Base-by-base conservation (phyloP, 2,888 invertebrate species). In the Camponotus fellah region DNA sequence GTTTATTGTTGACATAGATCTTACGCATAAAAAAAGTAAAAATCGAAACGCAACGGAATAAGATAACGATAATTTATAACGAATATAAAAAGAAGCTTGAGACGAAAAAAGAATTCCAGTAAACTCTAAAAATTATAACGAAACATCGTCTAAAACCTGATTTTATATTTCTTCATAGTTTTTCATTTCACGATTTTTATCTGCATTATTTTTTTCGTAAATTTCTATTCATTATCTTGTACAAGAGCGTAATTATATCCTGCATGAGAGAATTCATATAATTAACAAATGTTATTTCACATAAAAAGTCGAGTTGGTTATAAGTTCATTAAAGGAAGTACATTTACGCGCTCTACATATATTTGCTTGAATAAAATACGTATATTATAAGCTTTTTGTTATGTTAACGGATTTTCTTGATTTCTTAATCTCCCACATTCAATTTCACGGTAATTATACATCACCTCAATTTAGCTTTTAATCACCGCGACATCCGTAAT, bases 1-100 rank as follows among this genome's bases (percentile, higher is more conserved):
- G 53, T 64, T 76, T 76, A 53, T 53, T 56, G n/a, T 68, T 56
- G 5, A 65, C 32, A 56, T 66, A 37, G 49, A 53, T 77, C 21
- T 32, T 17, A 17, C 6, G 17, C 14, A n/a, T 6, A 53, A 76
- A 40, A 53, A 26, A n/a, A 17, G 1, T 21, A 37, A 46, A 17
- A 17, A 40, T 4, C 4, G 14, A 68, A 56, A 53, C 6, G 34
- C 12, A 66, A 53, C 26, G 5, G 1, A 34, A 66, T 49, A 76
- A 65, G 66, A n/a, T 26, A 37, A 65, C 49, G 21, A 14, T n/a
- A n/a, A n/a, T n/a, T n/a, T n/a, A n/a, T n/a, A n/a, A n/a, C 49
- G 21, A 14, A 26, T 40, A 2, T 8, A 53, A 56, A n/a, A 17
- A 4, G 40, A 17, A 4, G 40, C 53, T 21, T 3, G 10, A 26